A percentile compares a stretch with the other conserved stretches of the same genome.
phyloP scores from a whole-genome alignment of 2,888 invertebrate species.

The Eutolmus rufibarbis region DNA sequence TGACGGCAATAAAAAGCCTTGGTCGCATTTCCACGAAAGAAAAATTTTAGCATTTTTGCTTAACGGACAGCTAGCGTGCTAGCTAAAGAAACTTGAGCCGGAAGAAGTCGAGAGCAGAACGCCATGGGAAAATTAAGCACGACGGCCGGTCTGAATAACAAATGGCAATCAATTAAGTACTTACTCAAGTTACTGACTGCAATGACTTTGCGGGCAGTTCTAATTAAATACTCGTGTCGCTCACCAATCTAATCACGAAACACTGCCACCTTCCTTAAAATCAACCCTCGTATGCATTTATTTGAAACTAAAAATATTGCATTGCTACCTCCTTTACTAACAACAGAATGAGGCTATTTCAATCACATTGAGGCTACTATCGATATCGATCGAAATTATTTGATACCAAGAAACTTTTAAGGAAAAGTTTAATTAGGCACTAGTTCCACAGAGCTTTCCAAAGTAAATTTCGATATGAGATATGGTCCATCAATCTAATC shows the following conservation, averaged over 20 bases:
- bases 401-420: background rate
- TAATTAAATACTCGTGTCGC: background rate
- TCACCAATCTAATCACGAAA: background rate
- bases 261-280: background rate
- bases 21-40: background rate
- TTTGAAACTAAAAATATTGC: background rate
- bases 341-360: background rate
- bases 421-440: background rate
- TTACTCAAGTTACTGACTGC: background rate
- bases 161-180: conserved; percentile 14
- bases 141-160: conserved; percentile 6
- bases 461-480: background rate
- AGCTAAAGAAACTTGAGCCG: background rate
- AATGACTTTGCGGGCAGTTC: background rate
- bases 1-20: background rate
- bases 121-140: background rate
- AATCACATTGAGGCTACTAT: background rate
- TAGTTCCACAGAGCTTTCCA: background rate
- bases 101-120: background rate
- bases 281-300: background rate
- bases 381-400: background rate
- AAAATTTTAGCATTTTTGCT: background rate
- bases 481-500: background rate
- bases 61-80: background rate
- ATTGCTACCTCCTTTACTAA: background rate